Percentiles rank a stretch among this genome's conserved stretches.
Evolutionary conservation across 30 jellyfish, hydroid and myxozoan species (phyloP).

Genomic region (Aurelia sp.): DNA sequence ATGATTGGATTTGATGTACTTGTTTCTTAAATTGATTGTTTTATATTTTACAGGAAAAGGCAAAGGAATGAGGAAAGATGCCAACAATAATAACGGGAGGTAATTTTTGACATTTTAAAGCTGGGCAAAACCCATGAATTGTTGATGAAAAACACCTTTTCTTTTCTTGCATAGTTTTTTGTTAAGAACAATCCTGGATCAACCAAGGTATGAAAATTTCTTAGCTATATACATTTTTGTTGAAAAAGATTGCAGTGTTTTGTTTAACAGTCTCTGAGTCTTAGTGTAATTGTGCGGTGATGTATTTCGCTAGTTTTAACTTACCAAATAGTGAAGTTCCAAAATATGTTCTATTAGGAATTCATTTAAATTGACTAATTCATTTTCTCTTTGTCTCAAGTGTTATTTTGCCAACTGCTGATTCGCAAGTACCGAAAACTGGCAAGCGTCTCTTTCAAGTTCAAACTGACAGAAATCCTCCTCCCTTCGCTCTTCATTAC

Average conservation of each 20-base stretch:
- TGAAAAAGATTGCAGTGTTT: too few relatives aligned
- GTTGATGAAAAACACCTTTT: too few relatives aligned
- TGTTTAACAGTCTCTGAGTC: too few relatives aligned
- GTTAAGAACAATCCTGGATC: too few relatives aligned
- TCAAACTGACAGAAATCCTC: conserved; percentile 46
- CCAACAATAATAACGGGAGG: conserved; percentile 53
- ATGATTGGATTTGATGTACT: too few relatives aligned
- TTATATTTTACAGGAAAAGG: conserved; percentile 37
- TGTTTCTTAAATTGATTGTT: background rate
- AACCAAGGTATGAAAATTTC: too few relatives aligned
- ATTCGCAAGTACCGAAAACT: conserved; percentile 30
- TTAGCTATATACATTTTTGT: too few relatives aligned
- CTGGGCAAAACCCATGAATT: too few relatives aligned
- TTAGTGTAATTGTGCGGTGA: too few relatives aligned
- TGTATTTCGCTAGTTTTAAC: too few relatives aligned
- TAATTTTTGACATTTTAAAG: background rate
- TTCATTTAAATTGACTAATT: background rate
- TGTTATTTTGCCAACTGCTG: conserved; percentile 55
- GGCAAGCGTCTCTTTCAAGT: conserved; percentile 60
- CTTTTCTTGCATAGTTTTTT: too few relatives aligned
- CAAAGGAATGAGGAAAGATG: conserved; percentile 56
- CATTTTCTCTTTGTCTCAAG: background rate
- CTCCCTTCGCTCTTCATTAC: conserved; percentile 70
- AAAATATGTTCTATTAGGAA: background rate
- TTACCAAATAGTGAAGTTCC: too few relatives aligned